Conservation (phyloP, 2,888 invertebrate species). For the Urechis unicinctus region DNA sequence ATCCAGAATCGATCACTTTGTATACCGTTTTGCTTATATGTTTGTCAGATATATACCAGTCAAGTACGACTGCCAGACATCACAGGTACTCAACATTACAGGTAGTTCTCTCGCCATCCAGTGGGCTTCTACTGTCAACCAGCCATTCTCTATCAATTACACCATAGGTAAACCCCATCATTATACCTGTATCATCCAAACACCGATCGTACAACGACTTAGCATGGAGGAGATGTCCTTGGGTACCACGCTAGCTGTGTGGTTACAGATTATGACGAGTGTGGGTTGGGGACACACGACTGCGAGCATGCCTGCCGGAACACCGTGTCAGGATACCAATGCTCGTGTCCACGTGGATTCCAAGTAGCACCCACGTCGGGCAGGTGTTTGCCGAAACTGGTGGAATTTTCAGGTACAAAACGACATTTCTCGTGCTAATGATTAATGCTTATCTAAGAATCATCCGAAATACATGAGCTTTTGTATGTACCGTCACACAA, state of each 20-base stretch:
- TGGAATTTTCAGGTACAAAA: slow-evolving; percentile 6
- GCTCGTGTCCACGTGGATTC: slow-evolving; percentile 13
- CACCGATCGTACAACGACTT: no score
- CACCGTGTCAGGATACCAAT: slow-evolving; percentile 13
- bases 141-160: slow-evolving; percentile 7
- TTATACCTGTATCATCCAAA: not conserved
- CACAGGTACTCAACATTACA: slow-evolving; percentile 2
- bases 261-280: slow-evolving; percentile 20
- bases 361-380: no score
- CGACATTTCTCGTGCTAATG: not conserved
- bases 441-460: no score
- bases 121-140: slow-evolving; percentile 12
- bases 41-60: slow-evolving; percentile 5
- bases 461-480: no score
- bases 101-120: slow-evolving; percentile 10
- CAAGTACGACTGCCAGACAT: slow-evolving; percentile 6
- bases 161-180: slow-evolving; percentile 12
- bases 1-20: no score
- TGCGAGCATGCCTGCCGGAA: slow-evolving; percentile 17
- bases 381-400: not conserved
- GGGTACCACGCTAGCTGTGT: not conserved
- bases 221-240: no score
- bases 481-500: not conserved
- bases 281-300: slow-evolving; percentile 4
- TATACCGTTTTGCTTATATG: no score